Evolutionary conservation across 2,888 invertebrate genomes (phyloP).

Genomic region (Orthosia gothica): DNA sequence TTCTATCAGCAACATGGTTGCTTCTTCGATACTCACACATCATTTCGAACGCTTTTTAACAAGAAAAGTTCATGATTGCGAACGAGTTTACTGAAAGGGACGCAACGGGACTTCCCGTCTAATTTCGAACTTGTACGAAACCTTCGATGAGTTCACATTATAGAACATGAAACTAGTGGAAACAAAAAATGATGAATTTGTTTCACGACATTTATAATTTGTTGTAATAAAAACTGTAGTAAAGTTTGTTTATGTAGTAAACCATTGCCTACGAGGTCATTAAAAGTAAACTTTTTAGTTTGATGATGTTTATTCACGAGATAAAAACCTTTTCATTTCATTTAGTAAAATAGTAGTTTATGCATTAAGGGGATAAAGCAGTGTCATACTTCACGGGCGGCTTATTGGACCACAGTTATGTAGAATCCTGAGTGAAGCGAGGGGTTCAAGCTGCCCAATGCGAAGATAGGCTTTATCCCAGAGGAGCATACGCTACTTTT

Average conservation of each 20-base stretch:
- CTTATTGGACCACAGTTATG: too few species aligned
- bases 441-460: too few species aligned
- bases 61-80: slow-evolving; percentile 44
- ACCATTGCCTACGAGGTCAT: slow-evolving; percentile 36
- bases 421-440: too few species aligned
- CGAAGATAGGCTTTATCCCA: too few species aligned
- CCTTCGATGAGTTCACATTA: slow-evolving; percentile 2
- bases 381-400: too few species aligned
- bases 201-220: slow-evolving; percentile 24
- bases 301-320: slow-evolving; percentile 6
- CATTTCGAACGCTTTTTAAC: slow-evolving; percentile 39
- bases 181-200: slow-evolving; percentile 24
- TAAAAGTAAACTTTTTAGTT: slow-evolving; percentile 35
- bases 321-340: not conserved
- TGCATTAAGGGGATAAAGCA: too few species aligned
- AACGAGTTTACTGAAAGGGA: slow-evolving; percentile 19
- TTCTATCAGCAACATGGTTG: slow-evolving; percentile 27
- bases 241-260: slow-evolving; percentile 32
- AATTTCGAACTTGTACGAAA: slow-evolving; percentile 13
- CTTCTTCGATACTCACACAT: slow-evolving; percentile 42
- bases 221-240: slow-evolving; percentile 9
- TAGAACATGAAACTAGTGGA: slow-evolving; percentile 14
- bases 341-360: not conserved
- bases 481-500: too few species aligned
- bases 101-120: slow-evolving; percentile 10